Evolutionary conservation across 2,888 invertebrate genomes (phyloP).

Genomic region (Caenorhabditis virilis): DNA sequence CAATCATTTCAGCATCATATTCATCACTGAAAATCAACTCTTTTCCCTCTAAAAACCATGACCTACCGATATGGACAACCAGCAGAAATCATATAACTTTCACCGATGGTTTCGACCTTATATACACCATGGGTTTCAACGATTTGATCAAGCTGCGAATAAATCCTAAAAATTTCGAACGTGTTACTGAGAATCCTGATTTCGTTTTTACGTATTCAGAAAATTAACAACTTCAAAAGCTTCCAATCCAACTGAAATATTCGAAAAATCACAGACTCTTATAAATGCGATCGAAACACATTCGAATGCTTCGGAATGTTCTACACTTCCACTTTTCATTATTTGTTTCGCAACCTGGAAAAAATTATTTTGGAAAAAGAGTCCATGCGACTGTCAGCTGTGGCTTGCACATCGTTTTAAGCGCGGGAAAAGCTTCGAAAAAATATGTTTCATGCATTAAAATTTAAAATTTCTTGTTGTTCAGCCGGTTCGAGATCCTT

Average conservation of each 20-base stretch:
- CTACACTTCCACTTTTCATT: slow-evolving; percentile 42
- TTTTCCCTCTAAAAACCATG: background rate
- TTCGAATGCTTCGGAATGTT: slow-evolving; percentile 82
- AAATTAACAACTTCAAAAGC: slow-evolving; percentile 98
- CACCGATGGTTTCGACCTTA: slow-evolving; percentile 58
- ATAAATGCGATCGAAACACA: slow-evolving; percentile 93
- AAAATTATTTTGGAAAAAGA: too few species aligned
- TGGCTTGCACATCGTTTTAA: too few species aligned
- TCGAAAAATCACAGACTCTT: slow-evolving; percentile 84
- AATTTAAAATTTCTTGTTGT: too few species aligned
- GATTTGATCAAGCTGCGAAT: slow-evolving; percentile 80
- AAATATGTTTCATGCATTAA: too few species aligned
- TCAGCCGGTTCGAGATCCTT: too few species aligned
- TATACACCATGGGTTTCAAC: slow-evolving; percentile 91
- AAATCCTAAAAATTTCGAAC: slow-evolving; percentile 25
- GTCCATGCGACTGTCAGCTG: too few species aligned
- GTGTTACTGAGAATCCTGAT: background rate
- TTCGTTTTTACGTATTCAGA: slow-evolving; percentile 76
- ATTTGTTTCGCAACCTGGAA: slow-evolving; percentile 46
- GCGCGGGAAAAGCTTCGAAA: too few species aligned
- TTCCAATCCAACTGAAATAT: slow-evolving; percentile 90
- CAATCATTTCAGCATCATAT: slow-evolving; percentile 50
- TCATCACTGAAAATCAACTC: slow-evolving; percentile 22
- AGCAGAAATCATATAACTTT: slow-evolving; percentile 57
- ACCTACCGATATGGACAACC: slow-evolving; percentile 49